Conservation (phyloP, 2,113 vertebrate genomes). For the Silurus asotus region DNA sequence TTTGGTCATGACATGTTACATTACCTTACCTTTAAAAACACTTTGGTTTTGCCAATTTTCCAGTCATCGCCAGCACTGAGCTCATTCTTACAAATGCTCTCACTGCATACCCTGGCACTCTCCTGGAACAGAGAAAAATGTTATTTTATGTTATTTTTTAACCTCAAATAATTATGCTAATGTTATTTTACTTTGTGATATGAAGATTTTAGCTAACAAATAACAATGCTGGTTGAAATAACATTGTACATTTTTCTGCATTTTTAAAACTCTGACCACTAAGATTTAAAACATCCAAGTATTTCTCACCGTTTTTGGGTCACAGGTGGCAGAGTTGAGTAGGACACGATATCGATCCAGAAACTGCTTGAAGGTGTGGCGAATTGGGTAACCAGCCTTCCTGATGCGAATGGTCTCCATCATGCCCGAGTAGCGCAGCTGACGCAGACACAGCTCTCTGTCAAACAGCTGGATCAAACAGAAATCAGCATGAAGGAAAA, state of each 20-base stretch:
- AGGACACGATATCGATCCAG: constrained; percentile 81
- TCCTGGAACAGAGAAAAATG: constrained; percentile 68
- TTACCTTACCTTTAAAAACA: constrained; percentile 89
- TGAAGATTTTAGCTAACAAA: neutral
- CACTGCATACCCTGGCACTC: constrained; percentile 71
- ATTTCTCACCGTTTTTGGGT: constrained; percentile 68
- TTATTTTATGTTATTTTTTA: neutral
- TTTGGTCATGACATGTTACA: neutral
- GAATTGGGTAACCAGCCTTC: constrained; percentile 87
- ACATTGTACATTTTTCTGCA: neutral
- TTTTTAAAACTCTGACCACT: constrained; percentile 36
- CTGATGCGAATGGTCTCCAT: constrained; percentile 94
- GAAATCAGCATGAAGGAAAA: neutral
- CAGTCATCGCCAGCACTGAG: constrained; percentile 80
- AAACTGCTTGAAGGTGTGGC: constrained; percentile 88
- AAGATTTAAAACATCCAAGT: neutral
- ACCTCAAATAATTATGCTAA: too few species aligned
- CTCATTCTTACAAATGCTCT: constrained; percentile 74
- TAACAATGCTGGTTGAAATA: neutral
- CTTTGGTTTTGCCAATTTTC: constrained; percentile 90
- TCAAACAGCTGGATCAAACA: constrained; percentile 81
- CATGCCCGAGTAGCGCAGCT: constrained; percentile 94
- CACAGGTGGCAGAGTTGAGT: constrained; percentile 67
- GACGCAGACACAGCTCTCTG: constrained; percentile 87
- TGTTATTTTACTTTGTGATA: too few species aligned